Conservation (phyloP, 2,797 vertebrate genomes). For the Anableps anableps region DNA sequence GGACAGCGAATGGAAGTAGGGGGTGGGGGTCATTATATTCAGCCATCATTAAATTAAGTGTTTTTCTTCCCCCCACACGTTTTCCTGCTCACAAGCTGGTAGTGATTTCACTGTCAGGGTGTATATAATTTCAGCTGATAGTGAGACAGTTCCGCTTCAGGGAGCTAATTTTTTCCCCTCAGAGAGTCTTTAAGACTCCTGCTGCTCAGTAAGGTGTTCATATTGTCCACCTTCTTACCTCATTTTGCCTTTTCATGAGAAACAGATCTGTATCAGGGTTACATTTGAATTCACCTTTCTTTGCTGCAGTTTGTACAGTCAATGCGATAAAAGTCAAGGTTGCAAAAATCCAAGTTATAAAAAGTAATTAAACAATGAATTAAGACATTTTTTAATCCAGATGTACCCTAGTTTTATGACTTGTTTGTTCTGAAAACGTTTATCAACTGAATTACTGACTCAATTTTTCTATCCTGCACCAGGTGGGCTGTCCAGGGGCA, state of each 20-base stretch:
- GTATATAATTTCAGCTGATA: slow-evolving; percentile 70
- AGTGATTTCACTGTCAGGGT: slow-evolving; percentile 72
- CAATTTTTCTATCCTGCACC: background rate
- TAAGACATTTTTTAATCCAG: background rate
- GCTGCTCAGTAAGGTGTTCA: slow-evolving; percentile 38
- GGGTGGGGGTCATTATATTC: slow-evolving; percentile 68
- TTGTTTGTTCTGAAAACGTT: too few species aligned
- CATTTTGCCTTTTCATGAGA: slow-evolving; percentile 32
- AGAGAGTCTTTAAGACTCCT: slow-evolving; percentile 47
- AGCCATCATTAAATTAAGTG: slow-evolving; percentile 73
- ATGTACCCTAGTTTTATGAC: too few species aligned
- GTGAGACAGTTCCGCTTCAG: slow-evolving; percentile 61
- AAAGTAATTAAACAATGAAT: background rate
- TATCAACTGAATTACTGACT: too few species aligned
- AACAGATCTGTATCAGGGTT: slow-evolving; percentile 22
- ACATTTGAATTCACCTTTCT: slow-evolving; percentile 26
- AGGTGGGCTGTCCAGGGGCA: background rate
- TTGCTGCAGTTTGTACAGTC: background rate
- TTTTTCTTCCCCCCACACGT: slow-evolving; percentile 12
- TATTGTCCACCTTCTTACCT: slow-evolving; percentile 40
- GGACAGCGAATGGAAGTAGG: slow-evolving; percentile 7
- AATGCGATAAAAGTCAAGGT: background rate
- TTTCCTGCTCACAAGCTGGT: slow-evolving; percentile 59
- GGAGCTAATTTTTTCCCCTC: slow-evolving; percentile 40
- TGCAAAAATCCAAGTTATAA: background rate